phyloP scores from a whole-genome alignment of 1,140 invertebrate genomes.

The Drosophila insularis region DNA sequence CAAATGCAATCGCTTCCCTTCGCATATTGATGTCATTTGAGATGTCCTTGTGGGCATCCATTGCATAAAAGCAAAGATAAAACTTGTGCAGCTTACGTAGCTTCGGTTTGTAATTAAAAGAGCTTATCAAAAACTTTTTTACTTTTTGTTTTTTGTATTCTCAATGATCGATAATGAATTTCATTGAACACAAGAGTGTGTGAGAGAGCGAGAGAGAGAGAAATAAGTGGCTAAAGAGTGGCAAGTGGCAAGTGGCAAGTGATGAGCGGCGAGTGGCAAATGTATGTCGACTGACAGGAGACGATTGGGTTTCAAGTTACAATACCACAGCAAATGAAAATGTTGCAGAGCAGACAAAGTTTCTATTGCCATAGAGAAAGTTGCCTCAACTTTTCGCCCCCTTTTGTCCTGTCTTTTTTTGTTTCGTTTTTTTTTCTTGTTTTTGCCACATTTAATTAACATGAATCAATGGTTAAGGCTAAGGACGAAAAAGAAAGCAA shows the following conservation, averaged over 20 bases:
- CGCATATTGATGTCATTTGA: neutral
- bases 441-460: constrained; percentile 72
- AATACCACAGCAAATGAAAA: constrained; percentile 53
- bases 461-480: constrained; percentile 64
- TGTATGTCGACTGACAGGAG: neutral
- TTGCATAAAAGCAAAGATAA: constrained; percentile 33
- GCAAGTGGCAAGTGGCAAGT: neutral
- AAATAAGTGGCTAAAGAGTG: neutral
- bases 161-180: constrained; percentile 65
- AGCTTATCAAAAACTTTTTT: constrained; percentile 49
- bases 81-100: constrained; percentile 52
- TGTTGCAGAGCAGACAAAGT: constrained; percentile 27
- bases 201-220: neutral
- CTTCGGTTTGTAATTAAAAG: constrained; percentile 77
- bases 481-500: neutral
- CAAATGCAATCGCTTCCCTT: neutral
- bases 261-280: neutral
- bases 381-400: constrained; percentile 50
- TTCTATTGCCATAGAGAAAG: constrained; percentile 35
- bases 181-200: constrained; percentile 10
- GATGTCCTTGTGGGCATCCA: neutral
- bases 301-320: constrained; percentile 31
- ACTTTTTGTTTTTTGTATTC: constrained; percentile 27
- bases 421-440: neutral
- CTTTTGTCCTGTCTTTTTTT: neutral